phyloP scores from a whole-genome alignment of 2,888 invertebrate genomes.

The Aelia acuminata region DNA sequence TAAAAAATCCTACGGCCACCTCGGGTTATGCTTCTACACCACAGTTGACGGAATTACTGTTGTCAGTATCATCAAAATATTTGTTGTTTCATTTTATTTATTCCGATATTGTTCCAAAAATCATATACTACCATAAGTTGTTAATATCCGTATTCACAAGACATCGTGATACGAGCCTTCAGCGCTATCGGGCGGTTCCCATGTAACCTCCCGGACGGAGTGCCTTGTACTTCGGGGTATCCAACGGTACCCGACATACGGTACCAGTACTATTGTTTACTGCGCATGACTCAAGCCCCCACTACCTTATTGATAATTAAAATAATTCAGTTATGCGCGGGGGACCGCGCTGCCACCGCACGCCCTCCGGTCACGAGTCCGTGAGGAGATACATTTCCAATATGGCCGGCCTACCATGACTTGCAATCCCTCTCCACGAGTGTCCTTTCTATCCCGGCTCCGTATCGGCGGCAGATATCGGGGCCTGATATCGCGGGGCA shows the following conservation, averaged over 20 bases:
- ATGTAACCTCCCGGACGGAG: background rate
- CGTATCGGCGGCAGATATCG: conserved; percentile 34
- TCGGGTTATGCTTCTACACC: too few species aligned
- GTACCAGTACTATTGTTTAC: conserved; percentile 32
- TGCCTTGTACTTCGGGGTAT: background rate
- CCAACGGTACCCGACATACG: conserved; percentile 45
- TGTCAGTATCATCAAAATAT: too few species aligned
- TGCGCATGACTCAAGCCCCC: conserved; percentile 43
- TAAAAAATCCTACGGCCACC: too few species aligned
- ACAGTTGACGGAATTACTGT: too few species aligned
- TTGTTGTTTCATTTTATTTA: too few species aligned
- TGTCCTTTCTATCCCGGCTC: conserved; percentile 31
- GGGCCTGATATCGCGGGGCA: background rate
- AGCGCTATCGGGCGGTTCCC: background rate
- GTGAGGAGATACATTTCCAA: conserved; percentile 43
- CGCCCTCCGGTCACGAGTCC: conserved; percentile 42
- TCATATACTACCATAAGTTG: background rate
- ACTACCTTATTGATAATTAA: conserved; percentile 55
- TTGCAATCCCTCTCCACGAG: conserved; percentile 25
- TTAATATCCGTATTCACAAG: background rate
- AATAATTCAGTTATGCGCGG: conserved; percentile 58
- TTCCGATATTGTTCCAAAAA: background rate
- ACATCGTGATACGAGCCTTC: background rate
- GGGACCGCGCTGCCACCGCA: conserved; percentile 20
- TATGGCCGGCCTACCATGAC: conserved; percentile 52